Conservation (phyloP, 1,140 invertebrate genomes). For the Coelopa frigida region DNA sequence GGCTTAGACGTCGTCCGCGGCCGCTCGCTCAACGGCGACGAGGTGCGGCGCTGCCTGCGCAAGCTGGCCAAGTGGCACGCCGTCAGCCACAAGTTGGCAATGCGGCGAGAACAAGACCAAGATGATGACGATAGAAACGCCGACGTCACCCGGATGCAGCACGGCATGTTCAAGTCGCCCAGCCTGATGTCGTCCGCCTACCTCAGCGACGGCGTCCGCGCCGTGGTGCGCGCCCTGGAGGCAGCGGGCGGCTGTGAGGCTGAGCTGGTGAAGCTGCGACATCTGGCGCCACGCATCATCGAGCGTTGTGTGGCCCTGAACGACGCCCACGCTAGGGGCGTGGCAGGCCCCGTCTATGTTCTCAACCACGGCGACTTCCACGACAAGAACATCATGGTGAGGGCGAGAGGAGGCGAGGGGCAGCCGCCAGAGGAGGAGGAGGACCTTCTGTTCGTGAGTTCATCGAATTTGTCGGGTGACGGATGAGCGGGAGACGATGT, state of each 20-base stretch:
- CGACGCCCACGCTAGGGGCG: not conserved
- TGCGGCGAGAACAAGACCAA: not conserved
- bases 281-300: not conserved
- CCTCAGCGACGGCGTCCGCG: not conserved
- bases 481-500: no score
- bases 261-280: not conserved
- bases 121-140: not conserved
- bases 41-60: constrained; percentile 10
- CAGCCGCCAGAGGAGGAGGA: no score
- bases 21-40: constrained; percentile 13
- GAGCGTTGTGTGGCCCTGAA: not conserved
- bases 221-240: not conserved
- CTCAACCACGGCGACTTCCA: constrained; percentile 14
- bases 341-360: not conserved
- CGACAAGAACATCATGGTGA: constrained; percentile 18
- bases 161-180: not conserved
- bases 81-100: constrained; percentile 20
- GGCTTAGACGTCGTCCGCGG: constrained; percentile 22
- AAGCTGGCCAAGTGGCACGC: constrained; percentile 37
- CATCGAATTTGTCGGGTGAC: no score
- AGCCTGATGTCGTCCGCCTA: not conserved
- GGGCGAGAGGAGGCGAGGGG: no score
- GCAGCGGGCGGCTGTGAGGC: not conserved
- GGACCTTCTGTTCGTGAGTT: no score
- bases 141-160: not conserved